These are phyloP conservation scores for Streptopelia turtur DNA, from an alignment of 2,797 vertebrate genomes.

Conservation along the genomic window DNA sequence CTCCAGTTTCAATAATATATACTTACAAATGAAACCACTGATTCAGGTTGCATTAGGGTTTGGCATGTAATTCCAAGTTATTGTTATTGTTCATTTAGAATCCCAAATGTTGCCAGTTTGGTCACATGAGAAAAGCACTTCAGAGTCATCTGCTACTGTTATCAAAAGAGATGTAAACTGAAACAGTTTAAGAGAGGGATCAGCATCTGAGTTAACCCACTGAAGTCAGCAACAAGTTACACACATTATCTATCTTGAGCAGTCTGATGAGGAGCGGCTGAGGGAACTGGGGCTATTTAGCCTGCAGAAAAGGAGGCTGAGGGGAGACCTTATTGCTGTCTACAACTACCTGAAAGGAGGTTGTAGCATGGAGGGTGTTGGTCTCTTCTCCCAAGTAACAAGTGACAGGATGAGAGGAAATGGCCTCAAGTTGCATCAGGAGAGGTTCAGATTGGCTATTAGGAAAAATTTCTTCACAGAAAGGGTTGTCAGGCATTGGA, in stretches of 20 bases:
- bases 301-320: too few species aligned
- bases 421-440: too few species aligned
- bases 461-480: too few species aligned
- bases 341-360: too few species aligned
- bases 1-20: fast-evolving
- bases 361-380: too few species aligned
- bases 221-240: not conserved
- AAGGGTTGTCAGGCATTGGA: too few species aligned
- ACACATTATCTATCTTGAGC: not conserved
- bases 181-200: not conserved
- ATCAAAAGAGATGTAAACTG: not conserved
- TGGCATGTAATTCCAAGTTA: not conserved
- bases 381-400: too few species aligned
- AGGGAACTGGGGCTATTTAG: too few species aligned
- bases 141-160: not conserved
- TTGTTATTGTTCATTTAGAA: not conserved
- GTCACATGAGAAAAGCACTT: not conserved
- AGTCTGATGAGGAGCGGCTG: not conserved
- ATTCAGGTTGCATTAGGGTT: not conserved
- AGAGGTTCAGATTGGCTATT: too few species aligned
- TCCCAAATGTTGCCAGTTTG: not conserved
- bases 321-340: too few species aligned
- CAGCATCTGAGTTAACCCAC: not conserved
- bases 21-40: not conserved
- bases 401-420: too few species aligned